phyloP scores from a whole-genome alignment of 1,140 invertebrate species.

The Neocloeon triangulifer region DNA sequence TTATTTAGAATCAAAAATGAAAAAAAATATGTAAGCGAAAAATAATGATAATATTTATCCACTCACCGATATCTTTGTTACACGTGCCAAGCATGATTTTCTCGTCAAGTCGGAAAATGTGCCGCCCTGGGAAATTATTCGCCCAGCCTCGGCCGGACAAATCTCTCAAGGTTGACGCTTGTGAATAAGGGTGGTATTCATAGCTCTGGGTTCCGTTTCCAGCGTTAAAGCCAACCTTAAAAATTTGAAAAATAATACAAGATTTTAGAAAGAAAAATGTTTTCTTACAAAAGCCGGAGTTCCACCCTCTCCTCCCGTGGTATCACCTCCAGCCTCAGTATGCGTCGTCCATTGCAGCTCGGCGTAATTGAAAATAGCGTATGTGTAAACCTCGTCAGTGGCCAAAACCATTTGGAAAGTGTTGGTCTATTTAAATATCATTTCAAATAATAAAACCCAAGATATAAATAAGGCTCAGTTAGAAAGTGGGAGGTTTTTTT shows the following conservation, averaged over 20 bases:
- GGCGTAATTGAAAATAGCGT: slow-evolving; percentile 84
- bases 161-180: slow-evolving; percentile 60
- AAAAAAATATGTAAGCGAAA: no score
- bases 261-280: not conserved
- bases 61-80: slow-evolving; percentile 63
- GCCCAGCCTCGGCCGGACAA: slow-evolving; percentile 61
- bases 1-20: no score
- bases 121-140: slow-evolving; percentile 68
- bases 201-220: slow-evolving; percentile 80
- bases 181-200: slow-evolving; percentile 79
- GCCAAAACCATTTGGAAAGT: slow-evolving; percentile 84
- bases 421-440: no score
- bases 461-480: no score
- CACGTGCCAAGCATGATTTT: slow-evolving; percentile 80
- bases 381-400: slow-evolving; percentile 84
- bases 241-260: slow-evolving; percentile 5
- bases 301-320: slow-evolving; percentile 64
- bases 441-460: no score
- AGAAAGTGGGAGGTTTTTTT: no score
- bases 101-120: slow-evolving; percentile 87
- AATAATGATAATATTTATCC: no score
- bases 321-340: slow-evolving; percentile 76
- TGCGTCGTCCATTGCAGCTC: slow-evolving; percentile 76
- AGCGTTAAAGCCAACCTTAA: slow-evolving; percentile 79
- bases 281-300: slow-evolving; percentile 58